Evolutionary conservation across 2,797 vertebrate genomes (phyloP), one percentile per base, ranked within the genome.

Genomic region (Schizothorax lantsangensis): DNA sequence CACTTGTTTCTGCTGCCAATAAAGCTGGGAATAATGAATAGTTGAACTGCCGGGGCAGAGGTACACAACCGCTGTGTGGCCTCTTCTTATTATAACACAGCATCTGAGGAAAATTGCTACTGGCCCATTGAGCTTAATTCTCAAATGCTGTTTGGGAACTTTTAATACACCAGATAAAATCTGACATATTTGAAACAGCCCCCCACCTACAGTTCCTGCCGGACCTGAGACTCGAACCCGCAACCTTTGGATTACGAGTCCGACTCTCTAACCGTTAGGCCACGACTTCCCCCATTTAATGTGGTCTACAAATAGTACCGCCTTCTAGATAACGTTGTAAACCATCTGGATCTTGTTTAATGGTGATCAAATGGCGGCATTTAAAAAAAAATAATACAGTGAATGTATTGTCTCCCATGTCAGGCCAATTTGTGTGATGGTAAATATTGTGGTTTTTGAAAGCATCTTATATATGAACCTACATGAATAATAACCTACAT

Each of bases 71-170:
- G 38, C 72, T 71, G 74, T 75, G 73, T 69, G 68, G 21, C 71
- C 17, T 75, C 33, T 23, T 52, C 57, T 86, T 87, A 73, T 83
- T 83, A 30, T 59, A 78, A 64, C 57, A 17, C 47, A 38, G 81
- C 40, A 81, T 79, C 84, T 64, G 74, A 75, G 75, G 82, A 77
- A 87, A 79, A 88, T 91, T 91, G 87, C 38, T 15, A 80, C 77
- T 78, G 89, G 78, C 57, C 88, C 88, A 88, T 88, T 84, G 72
- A 87, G 86, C 84, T 92, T 90, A 87, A 92, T 68, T 40, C 38
- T 90, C 77, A 81, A 52, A 62, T 49, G 87, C 71, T 30, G 79
- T 83, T 86, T 74, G 85, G 84, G 40, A 91, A 69, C 72, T 68
- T 80, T 87, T 77, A 75, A 47, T 52, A 19, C 36, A 47, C 79